Conservation (phyloP, 2,113 vertebrate species). For the Xenopus laevis region DNA sequence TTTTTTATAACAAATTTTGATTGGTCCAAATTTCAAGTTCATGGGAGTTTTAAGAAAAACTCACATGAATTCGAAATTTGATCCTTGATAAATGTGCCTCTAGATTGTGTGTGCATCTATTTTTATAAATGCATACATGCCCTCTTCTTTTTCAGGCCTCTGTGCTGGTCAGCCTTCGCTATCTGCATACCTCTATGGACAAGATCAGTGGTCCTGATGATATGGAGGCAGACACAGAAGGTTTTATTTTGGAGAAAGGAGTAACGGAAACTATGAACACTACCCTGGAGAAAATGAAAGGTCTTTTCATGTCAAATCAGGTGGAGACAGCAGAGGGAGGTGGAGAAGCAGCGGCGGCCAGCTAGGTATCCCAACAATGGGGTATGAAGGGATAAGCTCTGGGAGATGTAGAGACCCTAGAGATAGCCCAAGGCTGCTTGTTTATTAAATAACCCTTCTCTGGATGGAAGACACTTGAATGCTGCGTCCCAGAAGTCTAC, state of each 20-base stretch:
- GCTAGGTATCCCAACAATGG: not conserved
- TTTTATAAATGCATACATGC: not conserved
- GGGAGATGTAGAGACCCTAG: slow-evolving; percentile 3
- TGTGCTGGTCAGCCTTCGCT: slow-evolving; percentile 71
- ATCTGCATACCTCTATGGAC: slow-evolving; percentile 77
- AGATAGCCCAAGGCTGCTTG: slow-evolving; percentile 15
- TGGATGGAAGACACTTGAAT: not conserved
- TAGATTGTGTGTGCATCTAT: too few relatives aligned
- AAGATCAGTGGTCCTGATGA: slow-evolving; percentile 65
- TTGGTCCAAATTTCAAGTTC: too few relatives aligned
- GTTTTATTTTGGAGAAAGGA: slow-evolving; percentile 73
- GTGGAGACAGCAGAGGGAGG: slow-evolving; percentile 12
- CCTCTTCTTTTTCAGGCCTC: slow-evolving; percentile 56
- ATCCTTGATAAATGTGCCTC: too few relatives aligned
- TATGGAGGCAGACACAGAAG: slow-evolving; percentile 67
- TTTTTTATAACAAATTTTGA: too few relatives aligned
- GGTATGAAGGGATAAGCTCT: not conserved
- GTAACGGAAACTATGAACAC: slow-evolving; percentile 69
- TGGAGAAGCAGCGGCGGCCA: not conserved
- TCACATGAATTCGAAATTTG: too few relatives aligned
- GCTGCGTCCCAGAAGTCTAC: not conserved
- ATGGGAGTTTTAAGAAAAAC: too few relatives aligned
- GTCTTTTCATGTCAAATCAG: slow-evolving; percentile 21
- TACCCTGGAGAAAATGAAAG: slow-evolving; percentile 30
- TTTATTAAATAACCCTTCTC: not conserved